These are phyloP conservation scores for Venustaconcha ellipsiformis DNA, from an alignment of 1,140 invertebrate species.

Conservation along the genomic window DNA sequence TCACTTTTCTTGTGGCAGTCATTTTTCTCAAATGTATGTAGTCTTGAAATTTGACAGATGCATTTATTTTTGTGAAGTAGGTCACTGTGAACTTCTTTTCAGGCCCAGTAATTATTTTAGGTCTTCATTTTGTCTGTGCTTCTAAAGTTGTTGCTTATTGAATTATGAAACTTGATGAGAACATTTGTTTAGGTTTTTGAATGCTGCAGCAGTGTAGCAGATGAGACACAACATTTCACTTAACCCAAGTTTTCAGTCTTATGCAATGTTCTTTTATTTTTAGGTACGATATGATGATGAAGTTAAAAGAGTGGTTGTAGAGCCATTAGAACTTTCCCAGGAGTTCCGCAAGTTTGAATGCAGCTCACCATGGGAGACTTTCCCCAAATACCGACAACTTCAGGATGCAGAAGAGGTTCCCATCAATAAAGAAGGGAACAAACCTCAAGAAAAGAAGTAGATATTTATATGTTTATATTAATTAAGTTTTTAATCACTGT, in stretches of 20 bases:
- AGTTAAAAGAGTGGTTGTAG: constrained; percentile 92
- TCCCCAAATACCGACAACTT: constrained; percentile 74
- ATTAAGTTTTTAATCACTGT: no score
- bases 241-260: no score
- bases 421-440: no score
- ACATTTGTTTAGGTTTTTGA: not conserved
- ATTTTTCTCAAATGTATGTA: no score
- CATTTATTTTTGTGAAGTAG: no score
- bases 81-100: not conserved
- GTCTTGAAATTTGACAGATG: no score
- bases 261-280: constrained; percentile 32
- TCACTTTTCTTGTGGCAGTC: no score
- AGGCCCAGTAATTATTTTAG: not conserved
- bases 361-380: constrained; percentile 97
- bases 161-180: not conserved
- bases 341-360: constrained; percentile 99
- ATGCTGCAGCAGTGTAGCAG: not conserved
- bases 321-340: constrained; percentile 96
- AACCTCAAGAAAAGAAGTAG: no score
- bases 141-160: not conserved
- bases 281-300: constrained; percentile 97
- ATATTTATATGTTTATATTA: no score
- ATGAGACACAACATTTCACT: not conserved
- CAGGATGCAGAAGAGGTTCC: constrained; percentile 20
- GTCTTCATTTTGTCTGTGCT: not conserved